Conservation (phyloP, 2,888 invertebrate genomes). For the Hydrotaea cyrtoneurina region DNA sequence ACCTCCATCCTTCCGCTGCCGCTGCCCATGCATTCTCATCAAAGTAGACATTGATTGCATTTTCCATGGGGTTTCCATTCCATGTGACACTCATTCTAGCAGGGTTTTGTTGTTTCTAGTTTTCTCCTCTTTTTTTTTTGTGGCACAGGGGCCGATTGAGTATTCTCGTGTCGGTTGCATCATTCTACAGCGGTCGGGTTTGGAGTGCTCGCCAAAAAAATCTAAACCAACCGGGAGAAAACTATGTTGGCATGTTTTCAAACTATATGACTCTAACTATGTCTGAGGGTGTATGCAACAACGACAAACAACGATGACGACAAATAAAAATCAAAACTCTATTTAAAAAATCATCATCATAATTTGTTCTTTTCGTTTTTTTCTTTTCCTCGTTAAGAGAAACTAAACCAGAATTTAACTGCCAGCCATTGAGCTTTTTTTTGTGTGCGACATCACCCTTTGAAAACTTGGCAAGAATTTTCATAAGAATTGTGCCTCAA, state of each 20-base stretch:
- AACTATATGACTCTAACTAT: not conserved
- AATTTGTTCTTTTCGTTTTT: not conserved
- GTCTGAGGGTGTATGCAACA: not conserved
- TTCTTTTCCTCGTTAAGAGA: not conserved
- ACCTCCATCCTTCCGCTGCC: not conserved
- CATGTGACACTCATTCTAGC: not conserved
- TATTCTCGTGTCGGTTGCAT: too few species aligned
- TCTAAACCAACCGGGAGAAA: slow-evolving; percentile 50
- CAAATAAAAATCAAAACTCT: slow-evolving; percentile 30
- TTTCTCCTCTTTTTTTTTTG: too few species aligned
- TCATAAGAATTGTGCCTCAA: not conserved
- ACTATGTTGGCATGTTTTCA: slow-evolving; percentile 62
- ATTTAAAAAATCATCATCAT: slow-evolving; percentile 17
- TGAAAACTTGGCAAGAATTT: not conserved
- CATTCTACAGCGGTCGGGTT: not conserved
- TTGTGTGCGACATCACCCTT: not conserved
- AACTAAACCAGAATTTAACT: not conserved
- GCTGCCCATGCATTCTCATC: not conserved
- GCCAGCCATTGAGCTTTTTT: not conserved
- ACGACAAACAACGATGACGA: not conserved
- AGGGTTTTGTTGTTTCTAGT: not conserved
- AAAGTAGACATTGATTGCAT: slow-evolving; percentile 5
- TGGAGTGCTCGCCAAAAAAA: slow-evolving; percentile 51
- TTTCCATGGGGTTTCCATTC: not conserved
- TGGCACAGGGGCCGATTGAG: too few species aligned